A percentile compares a stretch with the other conserved stretches of the same genome.
These are phyloP conservation scores for Fulmarus glacialis DNA, from an alignment of 2,113 vertebrate species.

Conservation along the genomic window DNA sequence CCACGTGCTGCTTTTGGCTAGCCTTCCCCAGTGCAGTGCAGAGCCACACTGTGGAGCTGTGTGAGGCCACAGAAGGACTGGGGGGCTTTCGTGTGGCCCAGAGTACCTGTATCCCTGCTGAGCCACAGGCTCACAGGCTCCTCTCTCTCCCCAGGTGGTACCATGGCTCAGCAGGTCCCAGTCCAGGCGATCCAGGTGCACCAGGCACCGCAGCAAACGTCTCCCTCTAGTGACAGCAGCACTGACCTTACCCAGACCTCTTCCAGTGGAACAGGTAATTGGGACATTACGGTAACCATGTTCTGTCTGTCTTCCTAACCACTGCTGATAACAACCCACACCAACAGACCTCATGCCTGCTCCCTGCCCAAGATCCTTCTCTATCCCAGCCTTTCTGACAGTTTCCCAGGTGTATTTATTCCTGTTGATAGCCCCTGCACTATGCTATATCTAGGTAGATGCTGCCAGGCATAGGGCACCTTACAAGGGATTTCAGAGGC, in stretches of 20 bases:
- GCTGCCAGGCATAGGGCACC: neutral
- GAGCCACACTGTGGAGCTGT: neutral
- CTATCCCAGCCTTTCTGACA: neutral
- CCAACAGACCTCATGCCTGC: rapidly evolving
- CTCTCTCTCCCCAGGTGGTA: conserved; percentile 79
- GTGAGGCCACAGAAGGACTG: neutral
- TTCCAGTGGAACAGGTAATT: conserved; percentile 90
- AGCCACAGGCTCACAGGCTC: neutral
- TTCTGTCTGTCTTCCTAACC: neutral
- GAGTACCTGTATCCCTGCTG: neutral
- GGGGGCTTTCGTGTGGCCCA: rapidly evolving
- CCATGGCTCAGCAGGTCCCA: conserved; percentile 91
- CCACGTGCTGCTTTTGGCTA: neutral
- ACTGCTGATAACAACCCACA: neutral
- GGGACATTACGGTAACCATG: rapidly evolving
- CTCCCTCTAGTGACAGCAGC: conserved; percentile 88
- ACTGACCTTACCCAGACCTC: conserved; percentile 92
- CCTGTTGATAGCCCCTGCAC: neutral
- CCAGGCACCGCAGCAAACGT: conserved; percentile 85
- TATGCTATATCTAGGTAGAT: neutral
- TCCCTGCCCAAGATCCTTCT: neutral
- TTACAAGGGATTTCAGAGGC: neutral
- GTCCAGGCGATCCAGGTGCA: conserved; percentile 97
- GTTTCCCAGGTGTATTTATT: neutral
- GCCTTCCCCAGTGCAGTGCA: neutral